Percentiles rank a stretch among this genome's conserved stretches.
Conservation (phyloP, 2,797 vertebrate genomes). For the Margarornis squamiger region DNA sequence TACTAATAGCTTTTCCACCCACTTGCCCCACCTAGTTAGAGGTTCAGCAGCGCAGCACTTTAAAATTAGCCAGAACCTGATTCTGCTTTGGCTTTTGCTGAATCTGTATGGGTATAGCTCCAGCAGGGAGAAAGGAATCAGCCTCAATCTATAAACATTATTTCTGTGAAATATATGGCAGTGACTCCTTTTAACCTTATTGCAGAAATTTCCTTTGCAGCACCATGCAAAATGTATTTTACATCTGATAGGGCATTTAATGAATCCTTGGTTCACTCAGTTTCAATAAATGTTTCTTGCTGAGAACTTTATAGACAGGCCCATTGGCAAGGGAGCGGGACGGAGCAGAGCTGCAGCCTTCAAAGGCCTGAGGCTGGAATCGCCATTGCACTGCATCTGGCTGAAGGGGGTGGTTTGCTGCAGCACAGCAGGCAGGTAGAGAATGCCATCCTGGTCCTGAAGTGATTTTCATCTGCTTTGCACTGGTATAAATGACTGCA, state of each 20-base stretch:
- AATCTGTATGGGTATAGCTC: not conserved
- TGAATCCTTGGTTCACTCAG: not conserved
- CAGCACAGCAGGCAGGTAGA: not conserved
- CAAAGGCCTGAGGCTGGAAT: not conserved
- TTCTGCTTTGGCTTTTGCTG: not conserved
- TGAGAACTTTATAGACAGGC: slow-evolving; percentile 1
- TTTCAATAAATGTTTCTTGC: not conserved
- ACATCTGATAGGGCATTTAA: slow-evolving; percentile 6
- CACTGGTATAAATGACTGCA: not conserved
- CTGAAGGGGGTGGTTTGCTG: not conserved
- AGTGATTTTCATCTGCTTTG: not conserved
- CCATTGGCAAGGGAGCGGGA: not conserved
- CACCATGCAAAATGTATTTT: slow-evolving; percentile 7
- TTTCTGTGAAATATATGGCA: slow-evolving; percentile 10
- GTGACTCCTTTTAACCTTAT: not conserved
- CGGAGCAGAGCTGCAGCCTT: not conserved
- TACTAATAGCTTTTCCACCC: slow-evolving; percentile 30
- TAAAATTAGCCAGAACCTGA: not conserved
- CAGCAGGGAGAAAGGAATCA: not conserved
- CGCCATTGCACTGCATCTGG: not conserved
- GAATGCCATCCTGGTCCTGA: not conserved
- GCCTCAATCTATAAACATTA: not conserved
- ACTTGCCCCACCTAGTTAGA: not conserved
- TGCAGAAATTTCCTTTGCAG: slow-evolving; percentile 23
- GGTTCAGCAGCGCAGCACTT: not conserved